Base-by-base conservation (phyloP, 2,113 vertebrate genomes). In the Callospermophilus lateralis region DNA sequence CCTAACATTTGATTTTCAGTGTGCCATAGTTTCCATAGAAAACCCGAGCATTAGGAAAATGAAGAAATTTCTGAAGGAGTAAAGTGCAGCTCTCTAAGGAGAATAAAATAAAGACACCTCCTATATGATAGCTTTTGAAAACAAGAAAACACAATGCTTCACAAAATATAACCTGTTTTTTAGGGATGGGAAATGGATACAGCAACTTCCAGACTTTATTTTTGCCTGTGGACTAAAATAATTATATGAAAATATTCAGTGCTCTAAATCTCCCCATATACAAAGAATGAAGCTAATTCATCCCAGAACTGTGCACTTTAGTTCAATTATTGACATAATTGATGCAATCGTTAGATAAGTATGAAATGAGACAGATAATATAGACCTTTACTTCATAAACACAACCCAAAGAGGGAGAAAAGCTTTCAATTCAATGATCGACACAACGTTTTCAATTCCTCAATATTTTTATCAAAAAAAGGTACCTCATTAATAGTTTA, bases 301-400 rank as follows among this genome's bases (percentile, higher is more conserved):
- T 74, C 11, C 17, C 4, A 74, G 11, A 76, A 65, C 32, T 83
- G 13, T 90, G 22, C 6, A 30, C 65, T 80, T 74, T 84, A 37
- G 85, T 63, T 89, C 78, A 92, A 96, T 37, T 84, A 45, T 45
- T 89, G 16, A 79, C 74, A 42, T 19, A 68, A 65, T 91, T 87
- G 88, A 80, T 85, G 68, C n/a, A 93, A 95, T 65, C 70, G 34
- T 53, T 89, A 30, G 26, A 20, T 58, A 96, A 96, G 84, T 48
- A 73, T 12, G 30, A 91, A 88, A 19, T 20, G 42, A 72, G 9
- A 39, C n/a, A 78, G 32, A 93, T 89, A 96, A 94, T 28, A 32
- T 53, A 73, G 53, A 6, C 45, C 20, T 20, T 26, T 37, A 90
- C 26, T 70, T 9, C 48, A 48, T 53, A 30, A 81, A 34, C 2